These are phyloP conservation scores for Sebastes trivittatus DNA, from an alignment of 2,797 vertebrate species.

Conservation along the genomic window DNA sequence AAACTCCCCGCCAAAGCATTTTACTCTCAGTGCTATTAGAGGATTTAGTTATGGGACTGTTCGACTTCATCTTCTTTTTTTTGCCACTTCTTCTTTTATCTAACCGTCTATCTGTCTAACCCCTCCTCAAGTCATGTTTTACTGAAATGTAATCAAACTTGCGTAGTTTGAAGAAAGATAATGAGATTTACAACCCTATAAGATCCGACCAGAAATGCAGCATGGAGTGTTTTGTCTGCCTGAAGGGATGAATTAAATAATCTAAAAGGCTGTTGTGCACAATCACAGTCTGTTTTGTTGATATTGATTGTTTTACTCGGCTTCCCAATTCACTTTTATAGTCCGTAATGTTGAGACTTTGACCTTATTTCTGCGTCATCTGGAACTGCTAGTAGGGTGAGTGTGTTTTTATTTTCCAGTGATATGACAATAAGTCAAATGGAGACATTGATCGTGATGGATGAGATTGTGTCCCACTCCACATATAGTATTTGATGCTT, in stretches of 20 bases:
- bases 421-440: constrained; percentile 63
- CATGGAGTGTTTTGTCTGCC: constrained; percentile 16
- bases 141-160: constrained; percentile 38
- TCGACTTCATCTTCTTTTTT: constrained; percentile 12
- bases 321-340: constrained; percentile 43
- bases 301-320: constrained; percentile 50
- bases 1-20: constrained; percentile 45
- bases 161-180: constrained; percentile 19
- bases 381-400: constrained; percentile 49
- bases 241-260: constrained; percentile 35
- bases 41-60: constrained; percentile 44
- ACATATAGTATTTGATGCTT: constrained; percentile 43
- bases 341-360: constrained; percentile 39
- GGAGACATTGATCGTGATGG: constrained; percentile 74
- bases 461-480: constrained; percentile 51
- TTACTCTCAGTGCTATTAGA: constrained; percentile 34
- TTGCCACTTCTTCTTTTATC: constrained; percentile 25
- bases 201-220: constrained; percentile 35
- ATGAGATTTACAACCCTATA: constrained; percentile 38
- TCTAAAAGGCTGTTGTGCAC: constrained; percentile 39
- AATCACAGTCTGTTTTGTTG: constrained; percentile 46
- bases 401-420: constrained; percentile 54
- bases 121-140: constrained; percentile 9
- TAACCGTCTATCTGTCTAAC: constrained; percentile 30
- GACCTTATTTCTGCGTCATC: constrained; percentile 70